Conservation (phyloP, 2,888 invertebrate species). For the Phengaris arion region DNA sequence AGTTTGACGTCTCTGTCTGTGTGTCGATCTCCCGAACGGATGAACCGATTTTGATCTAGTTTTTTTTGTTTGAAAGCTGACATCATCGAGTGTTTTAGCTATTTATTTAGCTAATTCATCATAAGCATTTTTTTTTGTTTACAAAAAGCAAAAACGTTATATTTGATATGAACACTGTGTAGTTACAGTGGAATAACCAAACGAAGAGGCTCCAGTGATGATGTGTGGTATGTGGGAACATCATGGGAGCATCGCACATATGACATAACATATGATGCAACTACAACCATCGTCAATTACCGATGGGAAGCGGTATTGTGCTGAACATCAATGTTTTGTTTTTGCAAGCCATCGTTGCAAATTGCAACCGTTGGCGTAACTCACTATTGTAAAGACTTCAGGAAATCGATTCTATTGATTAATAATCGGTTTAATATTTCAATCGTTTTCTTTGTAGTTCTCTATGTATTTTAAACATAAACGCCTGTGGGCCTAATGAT, state of each 20-base stretch:
- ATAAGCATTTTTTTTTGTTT: too few species aligned
- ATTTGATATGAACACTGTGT: background rate
- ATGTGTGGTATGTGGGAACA: conserved; percentile 31
- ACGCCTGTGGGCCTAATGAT: too few species aligned
- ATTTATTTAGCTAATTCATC: too few species aligned
- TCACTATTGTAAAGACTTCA: background rate
- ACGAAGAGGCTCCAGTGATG: conserved; percentile 26
- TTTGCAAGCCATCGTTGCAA: background rate
- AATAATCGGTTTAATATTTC: background rate
- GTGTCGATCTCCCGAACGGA: too few species aligned
- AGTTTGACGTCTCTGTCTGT: too few species aligned
- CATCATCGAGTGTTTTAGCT: too few species aligned
- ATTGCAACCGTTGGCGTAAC: background rate
- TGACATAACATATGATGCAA: conserved; percentile 34
- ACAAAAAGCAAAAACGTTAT: background rate
- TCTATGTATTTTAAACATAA: too few species aligned
- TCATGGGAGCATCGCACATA: conserved; percentile 38
- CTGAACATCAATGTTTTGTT: background rate
- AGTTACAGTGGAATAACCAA: background rate
- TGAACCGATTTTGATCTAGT: too few species aligned
- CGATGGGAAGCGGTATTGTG: conserved; percentile 32
- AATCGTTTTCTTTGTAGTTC: background rate
- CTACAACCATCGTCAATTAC: conserved; percentile 27
- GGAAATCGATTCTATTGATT: background rate
- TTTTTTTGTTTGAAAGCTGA: too few species aligned